phyloP scores from a whole-genome alignment of 2,113 vertebrate species.

The Kryptolebias marmoratus region DNA sequence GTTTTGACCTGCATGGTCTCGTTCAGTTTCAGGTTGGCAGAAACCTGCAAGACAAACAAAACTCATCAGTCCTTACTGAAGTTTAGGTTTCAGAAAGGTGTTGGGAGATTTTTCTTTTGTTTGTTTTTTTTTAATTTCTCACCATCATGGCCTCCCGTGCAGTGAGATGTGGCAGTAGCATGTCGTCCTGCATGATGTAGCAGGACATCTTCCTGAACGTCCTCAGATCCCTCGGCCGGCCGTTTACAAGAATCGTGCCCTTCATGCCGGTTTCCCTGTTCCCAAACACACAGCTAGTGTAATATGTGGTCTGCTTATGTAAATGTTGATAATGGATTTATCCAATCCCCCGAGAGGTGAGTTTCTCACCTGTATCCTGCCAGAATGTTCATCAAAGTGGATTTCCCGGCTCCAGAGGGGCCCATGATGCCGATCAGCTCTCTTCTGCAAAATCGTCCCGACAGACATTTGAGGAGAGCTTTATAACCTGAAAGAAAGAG shows the following conservation, averaged over 20 bases:
- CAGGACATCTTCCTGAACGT: constrained; percentile 99
- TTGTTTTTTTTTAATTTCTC: constrained; percentile 52
- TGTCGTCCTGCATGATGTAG: constrained; percentile 99
- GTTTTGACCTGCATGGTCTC: constrained; percentile 96
- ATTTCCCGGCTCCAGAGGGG: constrained; percentile 96
- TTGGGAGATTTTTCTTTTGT: neutral
- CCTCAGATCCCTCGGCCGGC: constrained; percentile 88
- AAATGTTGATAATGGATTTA: neutral
- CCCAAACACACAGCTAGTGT: constrained; percentile 16
- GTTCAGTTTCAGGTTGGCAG: constrained; percentile 94
- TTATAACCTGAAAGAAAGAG: constrained; percentile 87
- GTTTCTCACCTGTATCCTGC: constrained; percentile 92
- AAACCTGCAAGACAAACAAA: constrained; percentile 82
- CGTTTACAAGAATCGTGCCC: constrained; percentile 94
- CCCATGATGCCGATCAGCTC: constrained; percentile 99
- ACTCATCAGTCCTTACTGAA: neutral
- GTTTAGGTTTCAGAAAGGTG: neutral
- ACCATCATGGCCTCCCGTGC: constrained; percentile 98
- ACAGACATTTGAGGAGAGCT: constrained; percentile 97
- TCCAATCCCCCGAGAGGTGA: neutral
- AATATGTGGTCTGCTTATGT: neutral
- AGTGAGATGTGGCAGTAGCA: constrained; percentile 94
- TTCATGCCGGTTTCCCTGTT: constrained; percentile 96
- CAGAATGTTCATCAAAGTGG: constrained; percentile 97
- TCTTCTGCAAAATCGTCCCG: constrained; percentile 92